These are phyloP conservation scores for Xiphorhynchus erythropygius DNA, from an alignment of 2,797 vertebrate genomes.

Conservation along the genomic window DNA sequence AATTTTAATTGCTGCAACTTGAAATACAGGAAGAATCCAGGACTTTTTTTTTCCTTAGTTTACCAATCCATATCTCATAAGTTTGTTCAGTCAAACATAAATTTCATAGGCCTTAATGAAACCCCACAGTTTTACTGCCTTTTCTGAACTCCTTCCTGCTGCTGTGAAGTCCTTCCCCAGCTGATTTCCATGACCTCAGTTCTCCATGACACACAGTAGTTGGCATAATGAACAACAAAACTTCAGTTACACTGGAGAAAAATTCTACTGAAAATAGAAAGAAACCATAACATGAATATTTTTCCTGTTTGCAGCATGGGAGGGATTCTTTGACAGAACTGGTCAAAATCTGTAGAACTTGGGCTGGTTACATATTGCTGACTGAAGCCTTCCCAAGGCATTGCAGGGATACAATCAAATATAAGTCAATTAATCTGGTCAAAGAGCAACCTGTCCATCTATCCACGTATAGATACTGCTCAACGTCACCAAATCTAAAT, in stretches of 20 bases:
- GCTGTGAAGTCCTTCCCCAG: constrained; percentile 30
- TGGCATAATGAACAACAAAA: constrained; percentile 57
- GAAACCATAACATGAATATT: constrained; percentile 10
- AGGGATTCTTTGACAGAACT: not conserved
- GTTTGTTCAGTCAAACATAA: not conserved
- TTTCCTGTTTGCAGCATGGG: not conserved
- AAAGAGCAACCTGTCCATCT: not conserved
- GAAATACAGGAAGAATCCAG: not conserved
- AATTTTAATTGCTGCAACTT: not conserved
- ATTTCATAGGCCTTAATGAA: not conserved
- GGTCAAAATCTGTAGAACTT: not conserved
- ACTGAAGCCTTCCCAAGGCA: not conserved
- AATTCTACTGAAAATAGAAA: constrained; percentile 40
- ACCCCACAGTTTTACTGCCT: constrained; percentile 1
- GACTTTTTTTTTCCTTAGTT: not conserved
- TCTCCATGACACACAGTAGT: constrained; percentile 41
- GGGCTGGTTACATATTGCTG: not conserved
- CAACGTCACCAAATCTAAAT: not conserved
- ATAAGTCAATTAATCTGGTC: not conserved
- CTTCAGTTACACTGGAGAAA: constrained; percentile 1
- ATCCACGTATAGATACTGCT: rapidly evolving
- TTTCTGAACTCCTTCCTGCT: constrained; percentile 47
- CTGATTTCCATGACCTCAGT: constrained; percentile 46
- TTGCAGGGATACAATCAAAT: not conserved
- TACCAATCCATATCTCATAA: not conserved